Evolutionary conservation across 2,888 invertebrate genomes (phyloP), one percentile per base, ranked within the genome.

Genomic region (Melipona beecheii): DNA sequence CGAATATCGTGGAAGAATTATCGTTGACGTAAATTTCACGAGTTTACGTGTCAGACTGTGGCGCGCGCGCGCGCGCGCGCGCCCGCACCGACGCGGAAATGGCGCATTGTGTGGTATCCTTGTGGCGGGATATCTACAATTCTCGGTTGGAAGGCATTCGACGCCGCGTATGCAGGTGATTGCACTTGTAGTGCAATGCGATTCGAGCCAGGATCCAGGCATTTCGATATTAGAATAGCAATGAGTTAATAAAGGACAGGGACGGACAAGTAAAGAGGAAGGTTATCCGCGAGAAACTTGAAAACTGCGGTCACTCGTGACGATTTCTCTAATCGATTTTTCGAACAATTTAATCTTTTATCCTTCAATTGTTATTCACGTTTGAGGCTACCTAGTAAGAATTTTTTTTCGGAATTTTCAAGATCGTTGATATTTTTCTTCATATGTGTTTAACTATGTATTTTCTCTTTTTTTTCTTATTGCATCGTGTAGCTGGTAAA

Each of bases 91-190:
- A 62, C 49, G 58, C 75, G 72, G 68, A 78, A 75, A 78, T 76
- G 72, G 58, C 68, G 82, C 85, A 85, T 85, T 78, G 85, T 66
- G 80, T 85, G 86, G 85, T 80, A 65, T 81, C 78, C 85, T 83
- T 73, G 52, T 36, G 76, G 54, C 66, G 80, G 78, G 75, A 85
- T 87, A 78, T 85, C 80, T 78, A 77, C 85, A 83, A 87, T 86
- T 86, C 86, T 78, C 72, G 80, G 78, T 49, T 86, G 74, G 86
- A 82, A 80, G 82, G 87, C 66, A 86, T 87, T 81, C 85, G 83
- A 78, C 68, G 81, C 76, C 69, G 70, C 81, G 84, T 84, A 78
- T 79, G 84, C 81, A 73, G 81, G 84, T 84, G 86, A 86, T 87
- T 84, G 86, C 86, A 73, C 77, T 81, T 79, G 84, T 43, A 71